A percentile compares a stretch with the other conserved stretches of the same genome.
phyloP scores from a whole-genome alignment of 2,888 invertebrate species.

The Alloplasta piceator region DNA sequence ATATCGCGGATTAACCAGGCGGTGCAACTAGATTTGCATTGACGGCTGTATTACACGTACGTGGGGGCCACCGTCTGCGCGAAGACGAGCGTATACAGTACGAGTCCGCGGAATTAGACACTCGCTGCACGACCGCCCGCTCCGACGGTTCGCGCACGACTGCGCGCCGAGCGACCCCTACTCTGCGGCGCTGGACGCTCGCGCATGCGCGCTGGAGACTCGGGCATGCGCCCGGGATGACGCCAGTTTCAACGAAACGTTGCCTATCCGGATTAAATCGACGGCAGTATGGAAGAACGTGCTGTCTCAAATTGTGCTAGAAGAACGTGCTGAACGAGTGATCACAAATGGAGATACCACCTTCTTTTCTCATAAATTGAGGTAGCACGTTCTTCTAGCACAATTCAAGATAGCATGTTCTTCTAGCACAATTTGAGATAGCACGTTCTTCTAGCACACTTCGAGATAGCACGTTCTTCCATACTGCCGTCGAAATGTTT shows the following conservation, averaged over 20 bases:
- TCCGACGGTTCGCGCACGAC: not conserved
- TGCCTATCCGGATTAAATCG: too few species aligned
- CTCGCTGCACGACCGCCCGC: not conserved
- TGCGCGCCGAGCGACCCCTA: not conserved
- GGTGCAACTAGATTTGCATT: slow-evolving; percentile 34
- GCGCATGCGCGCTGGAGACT: not conserved
- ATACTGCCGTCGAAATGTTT: too few species aligned
- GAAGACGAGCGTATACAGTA: not conserved
- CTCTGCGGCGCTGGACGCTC: not conserved
- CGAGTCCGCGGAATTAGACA: not conserved
- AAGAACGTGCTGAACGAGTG: too few species aligned
- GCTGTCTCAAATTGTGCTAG: too few species aligned
- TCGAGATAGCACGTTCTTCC: too few species aligned
- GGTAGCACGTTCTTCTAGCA: too few species aligned
- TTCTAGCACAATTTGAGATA: too few species aligned
- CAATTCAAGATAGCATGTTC: too few species aligned
- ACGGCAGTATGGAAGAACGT: too few species aligned
- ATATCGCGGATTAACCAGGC: slow-evolving; percentile 49
- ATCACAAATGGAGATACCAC: too few species aligned
- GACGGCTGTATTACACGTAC: slow-evolving; percentile 39
- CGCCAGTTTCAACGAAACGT: not conserved
- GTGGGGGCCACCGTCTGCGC: slow-evolving; percentile 7
- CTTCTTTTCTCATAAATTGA: too few species aligned
- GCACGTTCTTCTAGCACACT: too few species aligned
- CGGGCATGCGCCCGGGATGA: not conserved